Evolutionary conservation across 2,888 invertebrate species (phyloP).

Genomic region (Gerosis bhagava): DNA sequence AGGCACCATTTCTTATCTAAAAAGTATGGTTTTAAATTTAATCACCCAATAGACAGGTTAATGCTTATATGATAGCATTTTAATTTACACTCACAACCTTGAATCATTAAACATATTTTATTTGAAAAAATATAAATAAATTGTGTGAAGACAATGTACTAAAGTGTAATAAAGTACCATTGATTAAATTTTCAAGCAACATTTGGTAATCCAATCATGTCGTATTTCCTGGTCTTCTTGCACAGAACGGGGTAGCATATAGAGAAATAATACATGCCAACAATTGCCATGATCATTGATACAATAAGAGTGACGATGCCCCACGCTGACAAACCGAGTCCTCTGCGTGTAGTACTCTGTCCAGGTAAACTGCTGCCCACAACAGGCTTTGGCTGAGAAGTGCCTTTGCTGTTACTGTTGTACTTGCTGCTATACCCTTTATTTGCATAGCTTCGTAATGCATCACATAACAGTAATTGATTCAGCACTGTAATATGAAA

Average conservation of each 20-base stretch:
- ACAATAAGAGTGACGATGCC: constrained; percentile 82
- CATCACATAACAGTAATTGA: constrained; percentile 45
- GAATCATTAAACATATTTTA: no score
- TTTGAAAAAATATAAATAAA: no score
- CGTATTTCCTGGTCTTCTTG: constrained; percentile 78
- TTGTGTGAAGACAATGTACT: no score
- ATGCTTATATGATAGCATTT: no score
- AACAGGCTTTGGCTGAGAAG: constrained; percentile 42
- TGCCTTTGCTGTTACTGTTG: constrained; percentile 35
- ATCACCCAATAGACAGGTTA: no score
- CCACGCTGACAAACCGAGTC: constrained; percentile 84
- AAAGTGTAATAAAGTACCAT: no score
- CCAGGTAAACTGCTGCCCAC: constrained; percentile 34
- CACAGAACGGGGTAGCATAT: constrained; percentile 86
- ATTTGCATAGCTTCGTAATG: constrained; percentile 36
- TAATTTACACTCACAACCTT: no score
- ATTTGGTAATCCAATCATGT: constrained; percentile 76
- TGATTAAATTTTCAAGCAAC: no score
- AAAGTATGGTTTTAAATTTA: no score
- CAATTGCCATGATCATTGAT: constrained; percentile 70
- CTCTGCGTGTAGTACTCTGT: constrained; percentile 51
- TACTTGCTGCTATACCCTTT: constrained; percentile 36
- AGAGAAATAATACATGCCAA: constrained; percentile 84
- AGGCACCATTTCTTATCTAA: not conserved
- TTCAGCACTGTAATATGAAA: constrained; percentile 60